These are phyloP conservation scores for Tragelaphus imberbis DNA, from an alignment of 2,113 vertebrate species.

Conservation along the genomic window DNA sequence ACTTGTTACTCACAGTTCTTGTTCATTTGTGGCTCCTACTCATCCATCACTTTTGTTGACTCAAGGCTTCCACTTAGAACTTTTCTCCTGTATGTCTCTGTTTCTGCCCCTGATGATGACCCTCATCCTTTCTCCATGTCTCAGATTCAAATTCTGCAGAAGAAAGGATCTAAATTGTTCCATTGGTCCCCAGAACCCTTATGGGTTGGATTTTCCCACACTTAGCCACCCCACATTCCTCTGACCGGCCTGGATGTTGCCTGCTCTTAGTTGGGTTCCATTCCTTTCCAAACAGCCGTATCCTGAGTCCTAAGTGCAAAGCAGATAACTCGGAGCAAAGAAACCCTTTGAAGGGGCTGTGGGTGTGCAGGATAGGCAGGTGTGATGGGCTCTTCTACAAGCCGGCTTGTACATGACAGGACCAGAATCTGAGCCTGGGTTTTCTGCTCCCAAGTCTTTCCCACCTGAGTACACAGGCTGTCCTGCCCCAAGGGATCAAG, in stretches of 20 bases:
- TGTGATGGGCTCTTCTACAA: not conserved
- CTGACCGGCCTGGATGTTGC: not conserved
- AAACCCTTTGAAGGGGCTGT: not conserved
- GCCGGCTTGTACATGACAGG: not conserved
- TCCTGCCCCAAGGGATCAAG: not conserved
- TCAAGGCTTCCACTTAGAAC: not conserved
- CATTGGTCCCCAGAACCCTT: not conserved
- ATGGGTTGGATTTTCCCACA: not conserved
- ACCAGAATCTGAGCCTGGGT: not conserved
- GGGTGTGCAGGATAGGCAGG: too few relatives aligned
- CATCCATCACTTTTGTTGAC: not conserved
- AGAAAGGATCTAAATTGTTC: not conserved
- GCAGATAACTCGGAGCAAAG: not conserved
- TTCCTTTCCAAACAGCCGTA: not conserved
- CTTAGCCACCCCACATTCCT: too few relatives aligned
- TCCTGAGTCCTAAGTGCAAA: not conserved
- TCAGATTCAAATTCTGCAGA: not conserved
- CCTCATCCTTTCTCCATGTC: not conserved
- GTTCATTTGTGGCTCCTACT: not conserved
- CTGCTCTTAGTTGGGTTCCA: not conserved
- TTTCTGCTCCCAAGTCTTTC: not conserved
- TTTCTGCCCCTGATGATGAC: not conserved
- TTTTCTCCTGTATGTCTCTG: not conserved
- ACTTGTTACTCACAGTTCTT: not conserved
- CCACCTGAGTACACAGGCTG: not conserved